Conservation (phyloP, 1,140 invertebrate genomes). For the Charaxes varanes region DNA sequence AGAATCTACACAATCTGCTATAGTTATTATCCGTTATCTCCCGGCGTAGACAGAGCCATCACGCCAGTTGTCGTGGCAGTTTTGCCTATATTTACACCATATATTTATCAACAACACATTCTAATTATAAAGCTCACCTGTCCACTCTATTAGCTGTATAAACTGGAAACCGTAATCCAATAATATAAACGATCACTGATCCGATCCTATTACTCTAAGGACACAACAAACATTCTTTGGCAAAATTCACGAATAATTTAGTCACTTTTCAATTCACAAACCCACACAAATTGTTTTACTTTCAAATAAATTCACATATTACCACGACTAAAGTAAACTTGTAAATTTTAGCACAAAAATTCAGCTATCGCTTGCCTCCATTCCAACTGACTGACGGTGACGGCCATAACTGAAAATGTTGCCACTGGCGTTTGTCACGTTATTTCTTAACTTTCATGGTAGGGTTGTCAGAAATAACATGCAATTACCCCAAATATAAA, state of each 20-base stretch:
- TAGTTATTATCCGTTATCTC: slow-evolving; percentile 62
- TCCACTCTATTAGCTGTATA: slow-evolving; percentile 47
- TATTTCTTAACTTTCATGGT: slow-evolving; percentile 46
- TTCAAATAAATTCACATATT: slow-evolving; percentile 42
- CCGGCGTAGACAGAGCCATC: slow-evolving; percentile 39
- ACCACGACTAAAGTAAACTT: slow-evolving; percentile 50
- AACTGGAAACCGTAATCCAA: slow-evolving; percentile 68
- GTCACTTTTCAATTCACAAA: slow-evolving; percentile 50
- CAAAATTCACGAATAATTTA: slow-evolving; percentile 44
- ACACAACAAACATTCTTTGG: slow-evolving; percentile 64
- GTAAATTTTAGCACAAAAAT: slow-evolving; percentile 51
- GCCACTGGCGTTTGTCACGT: slow-evolving; percentile 52
- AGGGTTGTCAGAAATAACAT: slow-evolving; percentile 27
- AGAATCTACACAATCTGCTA: slow-evolving; percentile 57
- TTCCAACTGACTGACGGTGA: slow-evolving; percentile 59
- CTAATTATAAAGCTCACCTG: slow-evolving; percentile 40
- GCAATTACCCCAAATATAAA: slow-evolving; percentile 6
- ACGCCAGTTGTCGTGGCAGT: slow-evolving; percentile 54
- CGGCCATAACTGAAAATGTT: slow-evolving; percentile 70
- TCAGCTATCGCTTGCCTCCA: slow-evolving; percentile 42
- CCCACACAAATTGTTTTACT: slow-evolving; percentile 40
- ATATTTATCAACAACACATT: slow-evolving; percentile 16
- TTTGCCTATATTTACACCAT: slow-evolving; percentile 11
- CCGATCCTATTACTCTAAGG: slow-evolving; percentile 62
- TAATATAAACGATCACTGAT: slow-evolving; percentile 54